Base-by-base conservation (phyloP, 2,888 invertebrate genomes). In the Pristionchus fissidentatus region DNA sequence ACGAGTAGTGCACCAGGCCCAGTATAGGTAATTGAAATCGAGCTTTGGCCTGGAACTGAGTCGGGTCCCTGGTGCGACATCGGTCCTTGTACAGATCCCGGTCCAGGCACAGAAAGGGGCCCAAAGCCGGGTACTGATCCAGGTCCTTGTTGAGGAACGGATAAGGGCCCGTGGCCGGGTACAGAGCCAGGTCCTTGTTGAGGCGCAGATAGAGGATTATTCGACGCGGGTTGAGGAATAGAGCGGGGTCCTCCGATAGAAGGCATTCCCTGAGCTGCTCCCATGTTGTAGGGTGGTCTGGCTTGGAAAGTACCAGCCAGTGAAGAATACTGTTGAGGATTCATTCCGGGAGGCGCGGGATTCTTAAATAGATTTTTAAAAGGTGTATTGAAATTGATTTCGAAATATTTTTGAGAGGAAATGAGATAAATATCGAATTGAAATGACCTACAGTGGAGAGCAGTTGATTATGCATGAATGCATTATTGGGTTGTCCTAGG, bases 301-400 rank as follows among this genome's bases (percentile, higher is more conserved):
- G 73, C 41, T 41, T 43, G 41, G 41, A 73, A n/a, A 8, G 15
- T 22, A 22, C 41, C 38, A 22, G 73, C 15, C 5, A 62, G 10
- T 15, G 62, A 62, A 35, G 32, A 35, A n/a, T 73, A 73, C n/a
- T 41, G 10, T n/a, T 73, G 73, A 41, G 73, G 73, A 73, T 73
- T 73, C 41, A 73, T 43, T 19, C 73, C 73, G 2, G 73, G 41
- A 22, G 41, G 73, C 38, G 8, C 15, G 15, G 32, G 41, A 73
- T 43, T 73, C 73, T 73, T n/a, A n/a, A n/a, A n/a, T n/a, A n/a
- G n/a, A n/a, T n/a, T n/a, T n/a, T n/a, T n/a, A n/a, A n/a, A n/a
- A n/a, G n/a, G n/a, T n/a, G n/a, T n/a, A n/a, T n/a, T n/a, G n/a
- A n/a, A n/a, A n/a, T n/a, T n/a, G n/a, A n/a, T n/a, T n/a, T n/a